Conservation (phyloP, 1,140 invertebrate species). For the Drosophila paulistorum region DNA sequence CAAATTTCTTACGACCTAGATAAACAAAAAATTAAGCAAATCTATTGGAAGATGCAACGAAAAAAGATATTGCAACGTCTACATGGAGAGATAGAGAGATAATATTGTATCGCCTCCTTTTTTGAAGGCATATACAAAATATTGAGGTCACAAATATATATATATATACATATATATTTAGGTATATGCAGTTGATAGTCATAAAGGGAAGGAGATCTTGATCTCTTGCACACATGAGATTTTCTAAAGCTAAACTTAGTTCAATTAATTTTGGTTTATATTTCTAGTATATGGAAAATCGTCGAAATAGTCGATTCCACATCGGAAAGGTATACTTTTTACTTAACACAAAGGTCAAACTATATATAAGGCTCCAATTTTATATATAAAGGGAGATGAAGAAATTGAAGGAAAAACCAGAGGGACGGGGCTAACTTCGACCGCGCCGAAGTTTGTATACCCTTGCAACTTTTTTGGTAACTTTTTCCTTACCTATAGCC, state of each 20-base stretch:
- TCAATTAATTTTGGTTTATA: slow-evolving; percentile 3
- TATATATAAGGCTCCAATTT: no score
- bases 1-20: slow-evolving; percentile 45
- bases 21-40: slow-evolving; percentile 61
- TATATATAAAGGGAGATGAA: no score
- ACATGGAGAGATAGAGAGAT: neutral
- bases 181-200: neutral
- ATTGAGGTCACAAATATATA: slow-evolving; percentile 1
- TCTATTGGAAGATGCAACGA: slow-evolving; percentile 73
- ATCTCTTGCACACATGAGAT: slow-evolving; percentile 5
- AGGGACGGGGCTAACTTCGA: no score
- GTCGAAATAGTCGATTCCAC: neutral
- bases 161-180: no score
- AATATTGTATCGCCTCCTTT: neutral
- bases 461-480: no score
- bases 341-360: no score
- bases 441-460: no score
- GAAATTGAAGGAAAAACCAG: neutral
- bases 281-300: neutral
- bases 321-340: no score
- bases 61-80: slow-evolving; percentile 35
- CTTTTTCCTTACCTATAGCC: no score
- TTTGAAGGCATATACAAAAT: neutral
- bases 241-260: slow-evolving; percentile 1
- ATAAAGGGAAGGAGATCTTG: neutral